Evolutionary conservation across 2,113 vertebrate species (phyloP).

Genomic region (human): DNA sequence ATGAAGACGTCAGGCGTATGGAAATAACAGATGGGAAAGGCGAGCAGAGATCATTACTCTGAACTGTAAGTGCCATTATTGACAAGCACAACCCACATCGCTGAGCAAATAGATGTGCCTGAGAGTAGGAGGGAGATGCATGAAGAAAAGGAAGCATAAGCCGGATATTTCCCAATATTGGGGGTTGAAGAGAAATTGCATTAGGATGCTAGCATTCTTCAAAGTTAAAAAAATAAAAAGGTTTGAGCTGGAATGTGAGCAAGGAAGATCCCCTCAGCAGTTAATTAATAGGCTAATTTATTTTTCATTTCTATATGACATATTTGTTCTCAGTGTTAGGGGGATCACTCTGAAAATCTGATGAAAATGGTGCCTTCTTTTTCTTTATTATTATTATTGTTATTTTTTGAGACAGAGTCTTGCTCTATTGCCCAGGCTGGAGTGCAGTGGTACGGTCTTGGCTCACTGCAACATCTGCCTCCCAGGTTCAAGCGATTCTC

Average conservation of each 20-base stretch:
- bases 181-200: not conserved
- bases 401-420: too few relatives aligned
- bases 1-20: slow-evolving; percentile 49
- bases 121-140: not conserved
- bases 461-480: too few relatives aligned
- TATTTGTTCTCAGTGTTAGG: not conserved
- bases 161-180: slow-evolving; percentile 51
- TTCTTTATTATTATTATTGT: not conserved
- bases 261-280: not conserved
- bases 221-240: not conserved
- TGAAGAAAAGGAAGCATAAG: not conserved
- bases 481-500: too few relatives aligned
- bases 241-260: slow-evolving; percentile 36
- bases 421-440: too few relatives aligned
- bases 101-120: slow-evolving; percentile 13
- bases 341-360: not conserved
- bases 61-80: not conserved
- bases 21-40: slow-evolving; percentile 59
- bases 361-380: not conserved
- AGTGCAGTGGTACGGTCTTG: too few relatives aligned
- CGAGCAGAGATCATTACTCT: not conserved
- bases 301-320: not conserved
- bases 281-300: not conserved
- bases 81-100: not conserved
- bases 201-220: not conserved